A percentile compares a stretch with the other conserved stretches of the same genome.
Evolutionary conservation across 2,797 vertebrate genomes (phyloP).

Genomic region (Martes flavigula): DNA sequence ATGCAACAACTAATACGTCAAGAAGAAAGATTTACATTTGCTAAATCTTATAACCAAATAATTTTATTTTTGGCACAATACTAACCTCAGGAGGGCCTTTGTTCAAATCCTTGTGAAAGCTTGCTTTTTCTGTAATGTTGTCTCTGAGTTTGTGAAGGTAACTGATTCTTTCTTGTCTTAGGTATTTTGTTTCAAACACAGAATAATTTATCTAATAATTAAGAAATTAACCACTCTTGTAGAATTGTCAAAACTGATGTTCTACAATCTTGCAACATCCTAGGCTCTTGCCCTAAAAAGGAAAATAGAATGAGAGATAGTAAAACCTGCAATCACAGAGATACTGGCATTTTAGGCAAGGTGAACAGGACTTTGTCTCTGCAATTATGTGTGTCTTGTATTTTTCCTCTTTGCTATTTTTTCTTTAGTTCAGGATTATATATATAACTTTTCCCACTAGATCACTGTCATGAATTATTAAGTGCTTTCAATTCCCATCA

Average conservation of each 20-base stretch:
- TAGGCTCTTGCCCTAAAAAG: not conserved
- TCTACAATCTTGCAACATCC: not conserved
- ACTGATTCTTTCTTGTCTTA: not conserved
- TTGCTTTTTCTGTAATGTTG: not conserved
- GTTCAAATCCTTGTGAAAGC: not conserved
- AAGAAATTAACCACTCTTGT: not conserved
- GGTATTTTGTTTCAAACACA: not conserved
- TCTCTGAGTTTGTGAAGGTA: not conserved
- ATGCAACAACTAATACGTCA: not conserved
- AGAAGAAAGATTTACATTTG: not conserved
- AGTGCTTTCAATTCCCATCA: not conserved
- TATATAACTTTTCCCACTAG: not conserved
- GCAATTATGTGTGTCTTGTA: not conserved
- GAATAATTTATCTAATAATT: not conserved
- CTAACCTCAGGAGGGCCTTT: not conserved
- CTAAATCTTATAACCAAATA: not conserved
- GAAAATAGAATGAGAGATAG: not conserved
- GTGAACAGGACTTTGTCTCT: not conserved
- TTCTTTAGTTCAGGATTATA: not conserved
- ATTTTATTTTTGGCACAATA: slow-evolving; percentile 36
- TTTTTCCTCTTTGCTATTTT: not conserved
- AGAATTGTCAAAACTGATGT: not conserved
- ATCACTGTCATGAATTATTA: not conserved
- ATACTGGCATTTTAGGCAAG: not conserved
- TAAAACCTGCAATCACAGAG: not conserved